These are phyloP conservation scores for Nothobranchius kuhntae DNA, from an alignment of 2,113 vertebrate genomes.

Conservation along the genomic window DNA sequence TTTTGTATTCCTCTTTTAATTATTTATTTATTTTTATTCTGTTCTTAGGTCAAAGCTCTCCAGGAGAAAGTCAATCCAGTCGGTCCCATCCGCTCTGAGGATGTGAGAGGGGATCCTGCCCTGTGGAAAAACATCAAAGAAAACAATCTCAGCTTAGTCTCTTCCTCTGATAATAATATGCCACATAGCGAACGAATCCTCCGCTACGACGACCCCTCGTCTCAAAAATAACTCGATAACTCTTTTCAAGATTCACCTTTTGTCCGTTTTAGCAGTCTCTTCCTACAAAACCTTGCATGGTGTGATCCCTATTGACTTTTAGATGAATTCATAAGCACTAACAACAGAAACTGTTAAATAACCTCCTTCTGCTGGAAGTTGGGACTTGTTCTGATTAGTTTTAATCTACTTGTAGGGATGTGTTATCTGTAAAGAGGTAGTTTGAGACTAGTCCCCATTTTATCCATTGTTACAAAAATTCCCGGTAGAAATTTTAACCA, in stretches of 20 bases:
- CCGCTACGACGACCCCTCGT: constrained; percentile 30
- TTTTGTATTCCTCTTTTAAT: not conserved
- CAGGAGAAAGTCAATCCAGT: constrained; percentile 91
- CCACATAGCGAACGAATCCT: constrained; percentile 50
- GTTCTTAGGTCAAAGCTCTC: constrained; percentile 91
- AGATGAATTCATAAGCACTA: constrained; percentile 43
- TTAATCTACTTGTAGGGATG: constrained; percentile 33
- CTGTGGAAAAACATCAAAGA: constrained; percentile 33
- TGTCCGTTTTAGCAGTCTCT: constrained; percentile 43
- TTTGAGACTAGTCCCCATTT: constrained; percentile 24
- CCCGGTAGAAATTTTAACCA: constrained; percentile 23
- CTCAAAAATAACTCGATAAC: constrained; percentile 18
- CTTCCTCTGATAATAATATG: constrained; percentile 48
- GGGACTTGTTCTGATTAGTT: constrained; percentile 49
- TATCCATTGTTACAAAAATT: constrained; percentile 14
- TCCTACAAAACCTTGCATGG: constrained; percentile 62
- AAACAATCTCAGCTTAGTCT: constrained; percentile 55
- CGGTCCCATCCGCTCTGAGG: constrained; percentile 79
- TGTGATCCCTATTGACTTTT: constrained; percentile 51
- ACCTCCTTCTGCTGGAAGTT: constrained; percentile 43
- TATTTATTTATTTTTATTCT: not conserved
- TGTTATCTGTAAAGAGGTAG: constrained; percentile 35
- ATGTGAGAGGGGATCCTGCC: constrained; percentile 81
- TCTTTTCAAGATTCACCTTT: constrained; percentile 32
- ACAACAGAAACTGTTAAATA: constrained; percentile 25